Evolutionary conservation across 1,140 invertebrate genomes (phyloP).

Genomic region (fruit fly (Drosophila melanogaster)): Release_6_plus_ISO1_MT NT_037436.4:6345501-6346000

Average conservation of each 20-base stretch:
- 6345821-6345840: conserved; percentile 50
- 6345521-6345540: conserved; percentile 18
- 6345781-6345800: conserved; percentile 35
- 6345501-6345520: conserved; percentile 1
- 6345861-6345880: conserved; percentile 48
- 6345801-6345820: conserved; percentile 19
- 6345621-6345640: conserved; percentile 38
- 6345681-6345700: conserved; percentile 7
- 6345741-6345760: conserved; percentile 11
- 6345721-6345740: no score
- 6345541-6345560: conserved; percentile 65
- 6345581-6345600: conserved; percentile 24
- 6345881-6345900: conserved; percentile 46
- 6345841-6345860: conserved; percentile 44
- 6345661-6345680: conserved; percentile 60
- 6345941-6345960: conserved; percentile 43
- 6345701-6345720: neutral
- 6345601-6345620: conserved; percentile 33
- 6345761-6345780: conserved; percentile 8
- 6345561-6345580: conserved; percentile 76
- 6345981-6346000: conserved; percentile 44
- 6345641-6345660: conserved; percentile 73
- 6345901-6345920: conserved; percentile 53
- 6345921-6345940: conserved; percentile 10
- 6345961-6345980: conserved; percentile 55